Base-by-base conservation (phyloP, 2,888 invertebrate genomes). In the Chymomyza procnemis region DNA sequence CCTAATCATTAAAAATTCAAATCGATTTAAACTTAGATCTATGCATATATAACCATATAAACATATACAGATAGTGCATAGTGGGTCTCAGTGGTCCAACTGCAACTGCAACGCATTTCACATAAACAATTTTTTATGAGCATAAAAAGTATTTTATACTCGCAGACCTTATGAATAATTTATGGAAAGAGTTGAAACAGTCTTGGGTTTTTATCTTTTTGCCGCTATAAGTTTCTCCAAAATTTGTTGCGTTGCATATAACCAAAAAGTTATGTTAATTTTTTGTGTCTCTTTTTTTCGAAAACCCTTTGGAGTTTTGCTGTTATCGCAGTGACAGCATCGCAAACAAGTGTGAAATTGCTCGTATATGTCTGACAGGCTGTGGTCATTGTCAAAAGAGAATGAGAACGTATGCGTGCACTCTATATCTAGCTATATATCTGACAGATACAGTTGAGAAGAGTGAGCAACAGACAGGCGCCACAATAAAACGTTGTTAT, bases 341-440 rank as follows among this genome's bases (percentile, higher is more conserved):
- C 81, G 65, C 64, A 70, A 58, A 59, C 76, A 85, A 85, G 84
- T 85, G 84, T 85, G 84, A 85, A 85, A 85, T 82, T 75, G 83
- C 87, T 88, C 87, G 89, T 89, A 88, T 88, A 88, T 88, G 83
- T 84, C 80, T 74, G 83, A 85, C 88, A 87, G 75, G 86, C 83
- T 87, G 88, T 76, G 88, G 87, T 84, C 85, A 83, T 84, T 85
- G 87, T 84, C 85, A 80, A 85, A 76, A 80, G 67, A 59, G 22
- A 30, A n/a, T 14, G 55, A 1, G 50, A 14, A 1, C 19, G 22
- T 19, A n/a, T 50, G 69, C 73, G 68, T 52, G 63, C 26, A 0
- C 8, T 26, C 26, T 26, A 5, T 41, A 41, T 41, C 34, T 41
- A 41, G 26, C 26, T 47, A 21, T 48, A 56, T 69, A 74, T 69